A percentile compares a stretch with the other conserved stretches of the same genome.
Evolutionary conservation across 2,888 invertebrate species (phyloP).

Genomic region (Aromia moschata): DNA sequence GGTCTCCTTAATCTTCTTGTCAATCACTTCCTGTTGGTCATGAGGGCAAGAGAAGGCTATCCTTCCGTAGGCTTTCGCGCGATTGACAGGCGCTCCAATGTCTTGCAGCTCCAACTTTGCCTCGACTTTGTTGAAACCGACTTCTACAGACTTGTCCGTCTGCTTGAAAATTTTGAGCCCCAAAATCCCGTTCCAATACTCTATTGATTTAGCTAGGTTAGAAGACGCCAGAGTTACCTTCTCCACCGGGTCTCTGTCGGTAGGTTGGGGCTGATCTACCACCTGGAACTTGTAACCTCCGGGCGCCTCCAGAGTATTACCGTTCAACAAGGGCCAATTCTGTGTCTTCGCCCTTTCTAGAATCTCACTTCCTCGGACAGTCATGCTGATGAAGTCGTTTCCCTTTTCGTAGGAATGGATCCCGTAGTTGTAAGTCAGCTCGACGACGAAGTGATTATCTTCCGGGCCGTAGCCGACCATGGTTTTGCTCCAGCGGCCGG

Average conservation of each 20-base stretch:
- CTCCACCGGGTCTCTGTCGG: slow-evolving; percentile 77
- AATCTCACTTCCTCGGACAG: slow-evolving; percentile 81
- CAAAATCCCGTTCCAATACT: slow-evolving; percentile 86
- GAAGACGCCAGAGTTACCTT: slow-evolving; percentile 84
- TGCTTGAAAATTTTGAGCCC: slow-evolving; percentile 76
- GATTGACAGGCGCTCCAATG: slow-evolving; percentile 76
- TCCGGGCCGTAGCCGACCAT: slow-evolving; percentile 99
- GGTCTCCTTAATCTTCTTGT: slow-evolving; percentile 75
- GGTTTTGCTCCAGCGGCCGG: slow-evolving; percentile 98
- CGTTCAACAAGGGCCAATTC: slow-evolving; percentile 77
- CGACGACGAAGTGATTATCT: slow-evolving; percentile 92
- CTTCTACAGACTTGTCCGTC: slow-evolving; percentile 68
- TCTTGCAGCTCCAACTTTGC: slow-evolving; percentile 80
- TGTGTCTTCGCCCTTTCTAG: slow-evolving; percentile 76
- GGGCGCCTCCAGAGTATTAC: slow-evolving; percentile 80
- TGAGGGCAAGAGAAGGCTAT: slow-evolving; percentile 93
- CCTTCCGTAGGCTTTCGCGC: slow-evolving; percentile 91
- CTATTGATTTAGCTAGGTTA: slow-evolving; percentile 76
- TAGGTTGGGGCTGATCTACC: slow-evolving; percentile 75
- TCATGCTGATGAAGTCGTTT: slow-evolving; percentile 91
- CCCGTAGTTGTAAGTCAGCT: slow-evolving; percentile 97
- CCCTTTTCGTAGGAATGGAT: slow-evolving; percentile 86
- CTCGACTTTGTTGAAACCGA: slow-evolving; percentile 80
- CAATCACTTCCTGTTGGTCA: slow-evolving; percentile 78
- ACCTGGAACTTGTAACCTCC: slow-evolving; percentile 92